Evolutionary conservation across 37 sponge, comb jelly and placozoan species (phyloP).

Genomic region (Mnemiopsis leidyi): DNA sequence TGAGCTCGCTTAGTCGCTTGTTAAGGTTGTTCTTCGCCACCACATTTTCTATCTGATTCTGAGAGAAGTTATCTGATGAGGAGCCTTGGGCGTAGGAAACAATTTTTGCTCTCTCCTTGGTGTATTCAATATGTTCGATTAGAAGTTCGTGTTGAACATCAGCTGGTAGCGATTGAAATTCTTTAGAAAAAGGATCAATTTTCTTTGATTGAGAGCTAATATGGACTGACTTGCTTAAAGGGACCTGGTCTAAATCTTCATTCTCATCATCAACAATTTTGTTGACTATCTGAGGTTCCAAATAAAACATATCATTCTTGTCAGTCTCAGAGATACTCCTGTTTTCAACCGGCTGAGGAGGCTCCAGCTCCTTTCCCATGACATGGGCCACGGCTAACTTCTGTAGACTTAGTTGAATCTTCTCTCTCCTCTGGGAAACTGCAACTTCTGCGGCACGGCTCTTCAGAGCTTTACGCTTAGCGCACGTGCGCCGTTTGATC

Average conservation of each 20-base stretch:
- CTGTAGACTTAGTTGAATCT: not conserved
- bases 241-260: not conserved
- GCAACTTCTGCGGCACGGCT: not conserved
- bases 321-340: not conserved
- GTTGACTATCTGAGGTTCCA: not conserved
- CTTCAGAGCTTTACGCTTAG: constrained; percentile 17
- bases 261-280: not conserved
- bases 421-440: not conserved
- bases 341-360: not conserved
- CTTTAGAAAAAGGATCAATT: constrained; percentile 72
- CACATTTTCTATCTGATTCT: constrained; percentile 8
- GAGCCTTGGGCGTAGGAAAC: not conserved
- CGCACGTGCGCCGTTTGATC: constrained; percentile 89
- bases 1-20: not conserved
- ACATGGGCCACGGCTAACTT: constrained; percentile 33
- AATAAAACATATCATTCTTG: constrained; percentile 48
- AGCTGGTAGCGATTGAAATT: constrained; percentile 78
- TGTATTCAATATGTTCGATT: constrained; percentile 67
- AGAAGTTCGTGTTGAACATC: constrained; percentile 92
- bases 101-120: not conserved
- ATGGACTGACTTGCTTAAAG: not conserved
- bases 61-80: constrained; percentile 33
- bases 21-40: constrained; percentile 47
- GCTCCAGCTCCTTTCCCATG: not conserved
- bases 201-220: not conserved